phyloP scores from a whole-genome alignment of 2,888 invertebrate species.

The Agonopterix heracliana region DNA sequence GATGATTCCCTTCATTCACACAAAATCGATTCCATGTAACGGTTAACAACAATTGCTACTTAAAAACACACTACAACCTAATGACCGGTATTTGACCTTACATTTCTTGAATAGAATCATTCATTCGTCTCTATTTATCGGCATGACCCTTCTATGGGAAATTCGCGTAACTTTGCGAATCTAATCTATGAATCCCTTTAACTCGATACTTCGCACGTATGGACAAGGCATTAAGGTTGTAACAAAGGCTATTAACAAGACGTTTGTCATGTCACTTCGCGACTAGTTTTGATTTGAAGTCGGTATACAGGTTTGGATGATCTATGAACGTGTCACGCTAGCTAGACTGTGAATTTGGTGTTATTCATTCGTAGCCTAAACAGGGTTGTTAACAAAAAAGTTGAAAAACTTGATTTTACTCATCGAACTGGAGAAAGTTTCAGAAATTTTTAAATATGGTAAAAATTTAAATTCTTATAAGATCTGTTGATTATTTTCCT shows the following conservation, averaged over 20 bases:
- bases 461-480: too few relatives aligned
- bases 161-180: slow-evolving; percentile 23
- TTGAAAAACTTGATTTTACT: too few relatives aligned
- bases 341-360: neutral
- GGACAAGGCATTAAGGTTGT: slow-evolving; percentile 41
- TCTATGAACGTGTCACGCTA: slow-evolving; percentile 22
- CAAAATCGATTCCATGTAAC: slow-evolving; percentile 1
- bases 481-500: too few relatives aligned
- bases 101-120: slow-evolving; percentile 11
- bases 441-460: too few relatives aligned
- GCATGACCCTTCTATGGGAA: slow-evolving; percentile 14
- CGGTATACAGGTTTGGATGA: slow-evolving; percentile 37
- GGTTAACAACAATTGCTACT: slow-evolving; percentile 12
- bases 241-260: slow-evolving; percentile 64
- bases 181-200: slow-evolving; percentile 38
- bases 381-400: too few relatives aligned
- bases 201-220: slow-evolving; percentile 42
- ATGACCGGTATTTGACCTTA: slow-evolving; percentile 14
- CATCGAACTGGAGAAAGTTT: too few relatives aligned
- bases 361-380: neutral
- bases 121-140: slow-evolving; percentile 8
- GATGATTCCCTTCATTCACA: too few relatives aligned
- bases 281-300: slow-evolving; percentile 29
- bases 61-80: neutral
- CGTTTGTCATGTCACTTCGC: slow-evolving; percentile 49